phyloP scores from a whole-genome alignment of 2,888 invertebrate species.

The Lymantria dispar region DNA sequence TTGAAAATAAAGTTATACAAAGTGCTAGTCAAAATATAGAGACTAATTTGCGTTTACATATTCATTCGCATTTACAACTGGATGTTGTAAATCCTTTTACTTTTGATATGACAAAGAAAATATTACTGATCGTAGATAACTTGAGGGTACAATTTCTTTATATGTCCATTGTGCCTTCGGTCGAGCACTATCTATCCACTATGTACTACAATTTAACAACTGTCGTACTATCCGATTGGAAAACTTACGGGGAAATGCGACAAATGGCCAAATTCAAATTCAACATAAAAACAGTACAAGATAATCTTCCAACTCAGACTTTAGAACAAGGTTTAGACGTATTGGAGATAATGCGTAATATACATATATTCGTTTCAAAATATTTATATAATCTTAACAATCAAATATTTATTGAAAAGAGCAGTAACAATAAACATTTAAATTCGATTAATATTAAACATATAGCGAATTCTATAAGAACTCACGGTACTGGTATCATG shows the following conservation, averaged over 20 bases:
- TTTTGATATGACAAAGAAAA: constrained; percentile 84
- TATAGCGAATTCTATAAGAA: constrained; percentile 97
- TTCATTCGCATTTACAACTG: constrained; percentile 93
- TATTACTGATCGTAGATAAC: constrained; percentile 82
- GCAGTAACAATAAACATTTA: constrained; percentile 95
- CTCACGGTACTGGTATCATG: constrained; percentile 98
- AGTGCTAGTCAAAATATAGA: constrained; percentile 94
- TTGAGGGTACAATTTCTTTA: constrained; percentile 80
- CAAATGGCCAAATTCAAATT: constrained; percentile 94
- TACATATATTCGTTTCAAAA: constrained; percentile 95
- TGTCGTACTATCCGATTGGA: constrained; percentile 98
- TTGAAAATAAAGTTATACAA: constrained; percentile 83
- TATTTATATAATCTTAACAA: constrained; percentile 98
- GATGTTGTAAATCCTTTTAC: constrained; percentile 88
- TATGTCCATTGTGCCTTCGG: constrained; percentile 85
- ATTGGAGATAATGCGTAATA: constrained; percentile 97
- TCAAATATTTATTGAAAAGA: constrained; percentile 96
- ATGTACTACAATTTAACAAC: constrained; percentile 99
- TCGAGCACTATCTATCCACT: constrained; percentile 95
- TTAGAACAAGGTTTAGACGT: constrained; percentile 98
- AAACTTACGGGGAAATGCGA: constrained; percentile 98
- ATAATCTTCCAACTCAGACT: constrained; percentile 97
- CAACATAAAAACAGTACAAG: constrained; percentile 91
- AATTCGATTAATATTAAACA: constrained; percentile 98
- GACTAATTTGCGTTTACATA: constrained; percentile 94